phyloP scores from a whole-genome alignment of 2,797 vertebrate genomes.

The Pygocentrus nattereri region DNA sequence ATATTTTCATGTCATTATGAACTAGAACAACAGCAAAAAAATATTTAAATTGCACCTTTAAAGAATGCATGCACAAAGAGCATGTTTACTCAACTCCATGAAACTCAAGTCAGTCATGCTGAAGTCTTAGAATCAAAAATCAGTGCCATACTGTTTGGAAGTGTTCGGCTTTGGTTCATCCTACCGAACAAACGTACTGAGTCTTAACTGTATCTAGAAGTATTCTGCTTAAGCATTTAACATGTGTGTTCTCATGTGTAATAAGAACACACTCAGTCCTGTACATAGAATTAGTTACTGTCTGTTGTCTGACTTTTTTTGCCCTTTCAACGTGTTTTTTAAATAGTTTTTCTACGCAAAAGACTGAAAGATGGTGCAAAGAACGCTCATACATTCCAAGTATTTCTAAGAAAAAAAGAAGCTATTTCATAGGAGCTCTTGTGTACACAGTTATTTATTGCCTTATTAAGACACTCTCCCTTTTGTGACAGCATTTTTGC shows the following conservation, averaged over 20 bases:
- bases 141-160: conserved; percentile 57
- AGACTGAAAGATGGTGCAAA: conserved; percentile 56
- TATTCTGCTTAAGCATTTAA: conserved; percentile 51
- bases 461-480: conserved; percentile 62
- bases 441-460: conserved; percentile 61
- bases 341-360: conserved; percentile 57
- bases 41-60: conserved; percentile 48
- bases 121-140: conserved; percentile 25
- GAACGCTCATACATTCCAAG: conserved; percentile 64
- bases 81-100: conserved; percentile 32
- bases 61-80: conserved; percentile 42
- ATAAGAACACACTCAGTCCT: conserved; percentile 47
- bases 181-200: conserved; percentile 40
- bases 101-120: conserved; percentile 4
- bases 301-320: conserved; percentile 44
- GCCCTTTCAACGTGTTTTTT: conserved; percentile 51
- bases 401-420: conserved; percentile 52
- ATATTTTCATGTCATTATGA: conserved; percentile 36
- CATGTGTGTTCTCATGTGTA: conserved; percentile 40
- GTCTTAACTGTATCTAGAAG: conserved; percentile 52
- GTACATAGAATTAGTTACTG: conserved; percentile 57
- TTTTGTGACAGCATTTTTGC: conserved; percentile 53
- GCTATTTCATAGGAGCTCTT: conserved; percentile 57
- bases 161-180: conserved; percentile 42
- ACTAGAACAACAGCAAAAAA: conserved; percentile 42